These are phyloP conservation scores for Hymenochirus boettgeri DNA, from an alignment of 2,113 vertebrate species.

Conservation along the genomic window DNA sequence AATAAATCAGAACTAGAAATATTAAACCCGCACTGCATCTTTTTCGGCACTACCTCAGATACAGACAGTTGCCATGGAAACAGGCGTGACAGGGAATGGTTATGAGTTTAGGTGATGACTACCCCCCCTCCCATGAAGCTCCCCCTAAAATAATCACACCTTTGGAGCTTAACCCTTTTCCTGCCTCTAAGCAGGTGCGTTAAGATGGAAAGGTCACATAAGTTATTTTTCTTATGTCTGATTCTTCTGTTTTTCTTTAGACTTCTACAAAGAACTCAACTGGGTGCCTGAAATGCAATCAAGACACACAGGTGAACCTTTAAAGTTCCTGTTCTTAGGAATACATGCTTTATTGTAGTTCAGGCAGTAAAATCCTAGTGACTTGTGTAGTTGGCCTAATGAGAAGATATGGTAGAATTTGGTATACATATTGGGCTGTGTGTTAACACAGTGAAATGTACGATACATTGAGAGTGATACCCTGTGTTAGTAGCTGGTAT, in stretches of 20 bases:
- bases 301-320: slow-evolving; percentile 60
- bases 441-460: too few relatives aligned
- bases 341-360: too few relatives aligned
- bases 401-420: too few relatives aligned
- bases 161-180: slow-evolving; percentile 42
- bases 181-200: too few relatives aligned
- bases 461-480: too few relatives aligned
- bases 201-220: neutral
- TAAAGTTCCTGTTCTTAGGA: too few relatives aligned
- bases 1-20: slow-evolving; percentile 38
- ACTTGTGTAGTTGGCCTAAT: too few relatives aligned
- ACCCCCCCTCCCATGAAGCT: slow-evolving; percentile 1
- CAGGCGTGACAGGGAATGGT: slow-evolving; percentile 38
- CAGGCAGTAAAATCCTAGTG: too few relatives aligned
- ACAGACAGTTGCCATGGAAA: slow-evolving; percentile 40
- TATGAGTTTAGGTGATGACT: slow-evolving; percentile 36
- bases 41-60: slow-evolving; percentile 28
- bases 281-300: slow-evolving; percentile 64
- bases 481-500: too few relatives aligned
- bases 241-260: slow-evolving; percentile 42
- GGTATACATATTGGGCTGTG: too few relatives aligned
- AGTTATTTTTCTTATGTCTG: neutral
- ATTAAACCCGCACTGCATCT: slow-evolving; percentile 36
- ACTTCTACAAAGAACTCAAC: slow-evolving; percentile 66
- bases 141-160: slow-evolving; percentile 35